These are phyloP conservation scores for Apoderus coryli DNA, from an alignment of 2,888 invertebrate genomes.

Conservation along the genomic window DNA sequence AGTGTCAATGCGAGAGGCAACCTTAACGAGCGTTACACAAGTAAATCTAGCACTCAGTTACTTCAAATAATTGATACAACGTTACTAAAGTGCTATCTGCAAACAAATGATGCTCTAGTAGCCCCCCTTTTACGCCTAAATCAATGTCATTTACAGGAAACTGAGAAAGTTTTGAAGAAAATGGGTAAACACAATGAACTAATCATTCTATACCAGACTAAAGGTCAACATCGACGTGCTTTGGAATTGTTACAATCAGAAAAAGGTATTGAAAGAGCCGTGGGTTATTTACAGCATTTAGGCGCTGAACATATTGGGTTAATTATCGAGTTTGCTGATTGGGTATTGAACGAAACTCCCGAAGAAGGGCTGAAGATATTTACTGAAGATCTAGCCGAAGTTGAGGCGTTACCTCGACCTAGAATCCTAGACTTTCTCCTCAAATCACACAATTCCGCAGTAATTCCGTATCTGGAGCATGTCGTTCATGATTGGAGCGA, in stretches of 20 bases:
- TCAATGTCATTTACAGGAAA: constrained; percentile 86
- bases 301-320: constrained; percentile 55
- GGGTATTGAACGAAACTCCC: constrained; percentile 77
- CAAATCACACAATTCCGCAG: constrained; percentile 63
- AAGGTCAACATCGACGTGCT: constrained; percentile 84
- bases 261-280: constrained; percentile 72
- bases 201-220: constrained; percentile 89
- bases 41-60: constrained; percentile 45
- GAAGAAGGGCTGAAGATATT: constrained; percentile 82
- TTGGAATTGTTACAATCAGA: constrained; percentile 70
- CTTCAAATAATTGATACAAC: constrained; percentile 95
- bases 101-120: constrained; percentile 92
- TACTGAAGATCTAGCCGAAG: constrained; percentile 75
- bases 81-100: constrained; percentile 88
- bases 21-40: constrained; percentile 32
- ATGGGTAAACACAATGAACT: constrained; percentile 84
- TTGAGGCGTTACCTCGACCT: constrained; percentile 77
- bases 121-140: constrained; percentile 82
- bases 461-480: constrained; percentile 91
- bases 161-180: constrained; percentile 75
- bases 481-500: constrained; percentile 85
- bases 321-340: constrained; percentile 87
- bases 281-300: constrained; percentile 82
- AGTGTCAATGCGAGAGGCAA: constrained; percentile 27
- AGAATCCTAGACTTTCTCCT: constrained; percentile 78